Percentiles rank a stretch among this genome's conserved stretches.
phyloP scores from a whole-genome alignment of 1,140 invertebrate genomes.

The Arctopsyche grandis region DNA sequence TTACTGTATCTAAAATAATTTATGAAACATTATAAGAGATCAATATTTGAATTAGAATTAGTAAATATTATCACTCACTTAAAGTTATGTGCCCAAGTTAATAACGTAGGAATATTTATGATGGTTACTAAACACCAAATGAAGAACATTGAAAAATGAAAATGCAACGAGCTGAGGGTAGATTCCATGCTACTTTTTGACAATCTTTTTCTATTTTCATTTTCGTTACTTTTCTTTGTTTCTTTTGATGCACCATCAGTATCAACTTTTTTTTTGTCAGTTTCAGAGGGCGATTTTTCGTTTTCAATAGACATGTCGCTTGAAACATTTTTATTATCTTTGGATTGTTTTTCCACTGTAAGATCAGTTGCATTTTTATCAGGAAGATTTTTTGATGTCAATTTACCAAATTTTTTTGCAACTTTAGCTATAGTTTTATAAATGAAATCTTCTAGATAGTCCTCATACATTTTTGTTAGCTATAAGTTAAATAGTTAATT shows the following conservation, averaged over 20 bases:
- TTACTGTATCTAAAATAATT: slow-evolving; percentile 64
- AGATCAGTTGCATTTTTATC: slow-evolving; percentile 40
- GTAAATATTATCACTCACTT: slow-evolving; percentile 63
- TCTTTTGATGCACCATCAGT: slow-evolving; percentile 62
- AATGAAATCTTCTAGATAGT: slow-evolving; percentile 75
- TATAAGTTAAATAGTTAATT: slow-evolving; percentile 58
- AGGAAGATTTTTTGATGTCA: slow-evolving; percentile 38
- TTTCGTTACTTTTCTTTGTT: slow-evolving; percentile 37
- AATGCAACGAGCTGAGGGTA: slow-evolving; percentile 65
- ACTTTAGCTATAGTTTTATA: slow-evolving; percentile 67
- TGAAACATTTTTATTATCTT: background rate
- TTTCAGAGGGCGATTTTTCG: background rate
- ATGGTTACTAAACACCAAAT: slow-evolving; percentile 66
- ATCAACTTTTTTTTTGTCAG: slow-evolving; percentile 58
- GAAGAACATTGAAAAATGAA: slow-evolving; percentile 71
- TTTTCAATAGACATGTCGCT: background rate
- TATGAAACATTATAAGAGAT: slow-evolving; percentile 15
- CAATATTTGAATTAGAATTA: slow-evolving; percentile 5
- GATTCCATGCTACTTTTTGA: slow-evolving; percentile 55
- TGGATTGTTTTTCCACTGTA: slow-evolving; percentile 37
- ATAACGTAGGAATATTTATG: slow-evolving; percentile 66
- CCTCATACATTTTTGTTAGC: slow-evolving; percentile 78
- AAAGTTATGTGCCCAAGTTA: slow-evolving; percentile 73
- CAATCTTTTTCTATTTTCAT: slow-evolving; percentile 32
- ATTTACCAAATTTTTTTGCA: slow-evolving; percentile 57